Base-by-base conservation (phyloP, 2,888 invertebrate species). In the Beris chalybata region DNA sequence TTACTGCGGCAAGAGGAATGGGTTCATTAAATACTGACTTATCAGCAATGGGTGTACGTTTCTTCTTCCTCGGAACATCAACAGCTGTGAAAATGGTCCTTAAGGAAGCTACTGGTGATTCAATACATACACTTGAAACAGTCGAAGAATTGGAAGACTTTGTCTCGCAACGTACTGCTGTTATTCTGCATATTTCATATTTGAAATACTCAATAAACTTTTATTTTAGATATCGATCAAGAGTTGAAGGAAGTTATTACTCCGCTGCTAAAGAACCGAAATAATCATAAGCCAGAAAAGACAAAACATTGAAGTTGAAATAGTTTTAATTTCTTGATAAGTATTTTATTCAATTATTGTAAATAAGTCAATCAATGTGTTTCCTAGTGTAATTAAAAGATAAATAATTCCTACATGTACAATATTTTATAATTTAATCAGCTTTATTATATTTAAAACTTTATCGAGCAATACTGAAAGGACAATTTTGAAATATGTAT, bases 1-100 rank as follows among this genome's bases (percentile, higher is more conserved):
- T 92, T 76, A 93, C 93, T 6, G 92, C 93, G 15, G 92, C 93
- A 0, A 91, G 92, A 81, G 92, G 92, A 53, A 88, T 93, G 71
- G 90, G 91, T 30, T 86, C 90, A 0, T 76, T 93, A 54, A 89
- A 91, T 2, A 86, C 85, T 68, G 91, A 92, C 69, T 85, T 92
- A 58, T 84, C 85, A 1, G 83, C 85, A 4, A 84, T 90, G 32
- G 88, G 90, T 12, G 91, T 91, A 71, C 87, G 87, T 0, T 78
- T 93, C 3, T 89, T 90, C 69, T 84, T 93, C 65, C 82, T 90
- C 67, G 75, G 74, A 64, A 74, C 76, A 5, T 74, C 77, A 13
- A 76, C 78, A 65, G 75, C 77, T 64, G 78, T 79, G 12, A 71
- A 71, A 45, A 68, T 76, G 4, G 74, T 81, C 3, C 68, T 81